Evolutionary conservation across 2,797 vertebrate genomes (phyloP).

Genomic region (Macrochelys suwanniensis): DNA sequence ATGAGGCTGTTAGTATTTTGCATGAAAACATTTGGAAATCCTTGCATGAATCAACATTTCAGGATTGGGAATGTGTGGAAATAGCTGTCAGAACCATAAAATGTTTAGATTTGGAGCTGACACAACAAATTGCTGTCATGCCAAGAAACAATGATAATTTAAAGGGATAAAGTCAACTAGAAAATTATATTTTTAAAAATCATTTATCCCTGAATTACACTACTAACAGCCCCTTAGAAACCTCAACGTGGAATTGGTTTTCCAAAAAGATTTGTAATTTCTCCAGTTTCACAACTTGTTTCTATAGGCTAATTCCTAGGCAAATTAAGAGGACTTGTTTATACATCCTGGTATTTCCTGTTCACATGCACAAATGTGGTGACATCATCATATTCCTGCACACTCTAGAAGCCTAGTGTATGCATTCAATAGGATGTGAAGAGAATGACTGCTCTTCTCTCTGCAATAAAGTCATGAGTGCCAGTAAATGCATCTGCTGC

Average conservation of each 20-base stretch:
- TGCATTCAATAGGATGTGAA: background rate
- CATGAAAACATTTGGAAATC: background rate
- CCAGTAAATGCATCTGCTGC: background rate
- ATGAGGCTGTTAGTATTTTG: background rate
- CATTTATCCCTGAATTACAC: background rate
- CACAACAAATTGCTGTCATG: background rate
- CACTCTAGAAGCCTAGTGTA: background rate
- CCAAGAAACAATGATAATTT: background rate
- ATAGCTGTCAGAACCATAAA: background rate
- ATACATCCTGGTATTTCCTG: too few species aligned
- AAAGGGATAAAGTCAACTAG: background rate
- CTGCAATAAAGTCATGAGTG: background rate
- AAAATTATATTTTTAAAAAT: background rate
- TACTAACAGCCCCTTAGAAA: background rate
- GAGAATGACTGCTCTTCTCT: background rate
- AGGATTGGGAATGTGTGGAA: background rate
- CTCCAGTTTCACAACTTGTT: background rate
- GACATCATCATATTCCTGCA: background rate
- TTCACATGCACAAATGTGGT: background rate
- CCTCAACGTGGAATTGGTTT: background rate
- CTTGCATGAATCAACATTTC: background rate
- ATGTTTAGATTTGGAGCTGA: background rate
- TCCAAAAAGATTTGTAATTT: background rate
- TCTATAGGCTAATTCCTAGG: background rate
- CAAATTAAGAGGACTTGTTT: background rate